These are phyloP conservation scores for Ianthella basta DNA, from an alignment of 37 sponge, comb jelly and placozoan species.

Conservation along the genomic window DNA sequence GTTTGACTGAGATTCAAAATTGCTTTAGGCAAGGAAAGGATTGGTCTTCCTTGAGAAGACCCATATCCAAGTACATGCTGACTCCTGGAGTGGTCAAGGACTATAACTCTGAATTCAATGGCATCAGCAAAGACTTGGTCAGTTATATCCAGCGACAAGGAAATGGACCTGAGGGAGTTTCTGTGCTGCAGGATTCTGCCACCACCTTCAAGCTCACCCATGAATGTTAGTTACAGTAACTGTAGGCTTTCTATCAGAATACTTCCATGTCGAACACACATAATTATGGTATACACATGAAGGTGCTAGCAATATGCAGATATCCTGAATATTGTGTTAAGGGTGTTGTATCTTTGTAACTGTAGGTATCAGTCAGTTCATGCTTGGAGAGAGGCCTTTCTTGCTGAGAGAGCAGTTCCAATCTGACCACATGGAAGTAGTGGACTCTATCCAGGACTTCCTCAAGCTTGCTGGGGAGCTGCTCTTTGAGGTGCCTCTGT, in stretches of 20 bases:
- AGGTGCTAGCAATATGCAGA: too few relatives aligned
- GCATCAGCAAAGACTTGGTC: constrained; percentile 40
- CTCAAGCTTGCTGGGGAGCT: constrained; percentile 32
- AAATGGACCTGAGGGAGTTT: background rate
- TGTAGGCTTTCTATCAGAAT: too few relatives aligned
- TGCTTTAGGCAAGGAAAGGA: constrained; percentile 51
- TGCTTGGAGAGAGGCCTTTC: constrained; percentile 23
- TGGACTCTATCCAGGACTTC: constrained; percentile 16
- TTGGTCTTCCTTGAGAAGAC: constrained; percentile 48
- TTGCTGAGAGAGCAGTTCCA: constrained; percentile 1
- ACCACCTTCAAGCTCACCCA: constrained; percentile 12
- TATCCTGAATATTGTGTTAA: too few relatives aligned
- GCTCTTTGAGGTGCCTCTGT: constrained; percentile 34
- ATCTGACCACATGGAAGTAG: background rate
- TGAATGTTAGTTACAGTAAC: constrained; percentile 26
- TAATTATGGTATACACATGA: too few relatives aligned
- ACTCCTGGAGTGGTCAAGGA: constrained; percentile 33
- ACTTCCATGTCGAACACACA: too few relatives aligned
- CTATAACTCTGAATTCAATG: constrained; percentile 46
- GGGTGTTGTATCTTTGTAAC: too few relatives aligned
- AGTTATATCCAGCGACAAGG: constrained; percentile 8
- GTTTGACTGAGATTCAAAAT: too few relatives aligned
- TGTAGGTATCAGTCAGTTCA: constrained; percentile 22
- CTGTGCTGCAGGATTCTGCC: background rate
- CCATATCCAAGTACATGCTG: constrained; percentile 66